These are phyloP conservation scores for Euschistus heros DNA, from an alignment of 1,140 invertebrate species.

Conservation along the genomic window DNA sequence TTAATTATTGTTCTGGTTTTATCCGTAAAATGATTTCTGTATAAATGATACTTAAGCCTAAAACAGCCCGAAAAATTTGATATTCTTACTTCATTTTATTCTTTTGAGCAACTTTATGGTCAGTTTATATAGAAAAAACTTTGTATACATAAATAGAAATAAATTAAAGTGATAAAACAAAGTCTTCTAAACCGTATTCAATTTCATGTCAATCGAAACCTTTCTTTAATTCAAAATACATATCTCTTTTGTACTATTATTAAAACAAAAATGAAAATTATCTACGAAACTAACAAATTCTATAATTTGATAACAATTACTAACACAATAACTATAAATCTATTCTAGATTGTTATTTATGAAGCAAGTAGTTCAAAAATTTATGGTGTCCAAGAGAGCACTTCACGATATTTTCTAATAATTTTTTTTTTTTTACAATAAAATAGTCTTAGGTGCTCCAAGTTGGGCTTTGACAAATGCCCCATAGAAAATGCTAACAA, in stretches of 20 bases:
- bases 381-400: constrained; percentile 13
- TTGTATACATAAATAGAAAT: constrained; percentile 1
- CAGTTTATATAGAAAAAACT: constrained; percentile 12
- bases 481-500: constrained; percentile 10
- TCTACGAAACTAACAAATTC: constrained; percentile 12
- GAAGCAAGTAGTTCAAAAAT: constrained; percentile 10
- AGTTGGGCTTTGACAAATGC: not conserved
- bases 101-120: constrained; percentile 14
- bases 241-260: constrained; percentile 11
- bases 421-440: constrained; percentile 11
- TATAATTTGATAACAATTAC: constrained; percentile 13
- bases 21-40: constrained; percentile 6
- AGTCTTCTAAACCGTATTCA: not conserved
- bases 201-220: not conserved
- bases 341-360: constrained; percentile 10
- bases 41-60: constrained; percentile 17
- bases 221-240: constrained; percentile 7
- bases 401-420: not conserved
- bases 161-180: not conserved
- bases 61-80: constrained; percentile 14
- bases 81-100: constrained; percentile 15
- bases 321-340: constrained; percentile 14
- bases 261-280: constrained; percentile 11
- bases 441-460: constrained; percentile 12
- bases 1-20: constrained; percentile 15